Base-by-base conservation (phyloP, 1,140 invertebrate genomes). In the Mesaphorura yosii region DNA sequence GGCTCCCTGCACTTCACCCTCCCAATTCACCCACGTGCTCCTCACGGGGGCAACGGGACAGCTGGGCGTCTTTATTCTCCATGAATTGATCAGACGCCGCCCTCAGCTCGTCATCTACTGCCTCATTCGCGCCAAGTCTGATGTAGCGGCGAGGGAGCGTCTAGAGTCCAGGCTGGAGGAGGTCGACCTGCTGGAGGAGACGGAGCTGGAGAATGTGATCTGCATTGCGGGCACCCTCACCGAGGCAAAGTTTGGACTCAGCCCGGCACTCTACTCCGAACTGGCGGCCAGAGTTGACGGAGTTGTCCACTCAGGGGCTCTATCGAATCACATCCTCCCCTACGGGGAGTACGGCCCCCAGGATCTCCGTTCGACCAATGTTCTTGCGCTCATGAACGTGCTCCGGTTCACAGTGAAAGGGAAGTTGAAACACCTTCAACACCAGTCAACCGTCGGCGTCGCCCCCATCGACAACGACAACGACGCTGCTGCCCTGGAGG, bases 41-140 rank as follows among this genome's bases (percentile, higher is more conserved):
- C 29, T 56, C 6, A 56, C 48, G n/a, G 54, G 54, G 5, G 48
- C 38, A 20, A 56, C 54, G 10, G 54, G 54, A 42, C 48, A 50
- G 17, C 3, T 50, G 48, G 48, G 48, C 14, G 29, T 50, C 4
- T 40, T 39, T 27, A 38, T 50, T 25, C 41, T 50, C 15, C 37
- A 34, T 10, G 17, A 39, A 17, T 40, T 50, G n/a, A 20, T 26
- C 2, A 26, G 27, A 50, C 39, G 41, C 22, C 25, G 17, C 4
- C 15, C 31, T 0, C 17, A 50, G 22, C 15, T 50, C 3, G 37
- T 4, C 0, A 25, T 50, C 41, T 50, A 39, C 22, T 50, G 48
- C 22, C 3, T 50, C 2, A 50, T 50, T 50, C 48, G 48, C 0
- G 48, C 20, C 1, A 50, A 50, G 37, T 22, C 48, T 2, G 48